Evolutionary conservation across 1,140 invertebrate species (phyloP), one percentile per base, ranked within the genome.

Genomic region (Drosophila orena): DNA sequence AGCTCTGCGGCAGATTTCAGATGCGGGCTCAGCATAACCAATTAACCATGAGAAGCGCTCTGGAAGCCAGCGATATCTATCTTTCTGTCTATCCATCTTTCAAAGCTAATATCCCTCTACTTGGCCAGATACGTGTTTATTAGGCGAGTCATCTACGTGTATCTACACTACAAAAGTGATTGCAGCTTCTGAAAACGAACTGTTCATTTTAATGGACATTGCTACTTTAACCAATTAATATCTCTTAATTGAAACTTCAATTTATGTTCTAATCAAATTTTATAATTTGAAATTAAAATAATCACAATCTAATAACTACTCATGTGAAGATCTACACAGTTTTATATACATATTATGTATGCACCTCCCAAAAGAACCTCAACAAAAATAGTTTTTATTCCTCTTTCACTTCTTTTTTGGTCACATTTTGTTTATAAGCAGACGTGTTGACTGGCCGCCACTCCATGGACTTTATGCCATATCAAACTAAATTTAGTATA

Each of bases 391-490:
- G 62, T 68, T 55, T 68, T 24, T 40, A 35, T 22, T 68, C 24
- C 38, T 70, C 64, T 69, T 70, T 70, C 22, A 27, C 66, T 68
- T 55, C 66, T 70, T 74, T 57, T 64, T 20, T 75, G 66, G 64
- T 70, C 66, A 70, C 49, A 73, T 53, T 56, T 70, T 78, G 76
- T 78, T 79, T 78, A 60, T 78, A 79, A 79, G 53, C 59, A 65
- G n/a, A 76, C 72, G 66, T 58, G 61, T 58, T 76, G 72, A 76
- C 68, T 76, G 35, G 53, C 54, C 49, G 44, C 14, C 66, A 11
- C 66, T 70, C 12, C 30, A 44, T 15, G 57, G 40, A 47, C 61
- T 58, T 43, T 22, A 24, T 56, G 44, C 49, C 20, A 75, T 53
- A 65, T 75, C 37, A 40, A 49, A 70, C 66, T 70, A 70, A 47